These are phyloP conservation scores for Zingel zingel DNA, from an alignment of 2,113 vertebrate species.

Conservation along the genomic window DNA sequence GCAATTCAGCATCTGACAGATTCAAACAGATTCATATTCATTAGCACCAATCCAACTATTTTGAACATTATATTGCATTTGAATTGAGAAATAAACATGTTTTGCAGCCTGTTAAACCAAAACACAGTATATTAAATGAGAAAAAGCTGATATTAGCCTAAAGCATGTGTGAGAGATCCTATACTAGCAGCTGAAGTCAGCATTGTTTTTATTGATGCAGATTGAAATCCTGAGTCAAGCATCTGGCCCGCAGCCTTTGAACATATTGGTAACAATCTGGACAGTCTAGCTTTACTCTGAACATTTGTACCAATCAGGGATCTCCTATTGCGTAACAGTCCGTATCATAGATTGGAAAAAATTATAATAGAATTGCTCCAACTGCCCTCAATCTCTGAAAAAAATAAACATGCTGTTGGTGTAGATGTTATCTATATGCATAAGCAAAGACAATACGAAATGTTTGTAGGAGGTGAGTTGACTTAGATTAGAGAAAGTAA, in stretches of 20 bases:
- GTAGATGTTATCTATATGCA: background rate
- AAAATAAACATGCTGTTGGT: background rate
- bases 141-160: slow-evolving; percentile 14
- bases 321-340: slow-evolving; percentile 28
- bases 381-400: slow-evolving; percentile 18
- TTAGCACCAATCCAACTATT: background rate
- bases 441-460: background rate
- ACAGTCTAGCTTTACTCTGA: background rate
- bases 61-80: background rate
- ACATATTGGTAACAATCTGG: slow-evolving; percentile 52
- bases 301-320: slow-evolving; percentile 3
- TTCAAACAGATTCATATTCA: background rate
- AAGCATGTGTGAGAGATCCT: slow-evolving; percentile 12
- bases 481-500: no score
- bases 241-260: slow-evolving; percentile 23
- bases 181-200: slow-evolving; percentile 18
- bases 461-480: background rate
- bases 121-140: background rate
- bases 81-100: background rate
- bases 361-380: slow-evolving; percentile 17
- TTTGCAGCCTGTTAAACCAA: background rate
- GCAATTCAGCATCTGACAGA: background rate
- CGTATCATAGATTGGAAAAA: slow-evolving; percentile 29
- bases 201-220: slow-evolving; percentile 25
- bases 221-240: slow-evolving; percentile 22